phyloP scores from a whole-genome alignment of 1,140 invertebrate species.

The Brachionus sp. region DNA sequence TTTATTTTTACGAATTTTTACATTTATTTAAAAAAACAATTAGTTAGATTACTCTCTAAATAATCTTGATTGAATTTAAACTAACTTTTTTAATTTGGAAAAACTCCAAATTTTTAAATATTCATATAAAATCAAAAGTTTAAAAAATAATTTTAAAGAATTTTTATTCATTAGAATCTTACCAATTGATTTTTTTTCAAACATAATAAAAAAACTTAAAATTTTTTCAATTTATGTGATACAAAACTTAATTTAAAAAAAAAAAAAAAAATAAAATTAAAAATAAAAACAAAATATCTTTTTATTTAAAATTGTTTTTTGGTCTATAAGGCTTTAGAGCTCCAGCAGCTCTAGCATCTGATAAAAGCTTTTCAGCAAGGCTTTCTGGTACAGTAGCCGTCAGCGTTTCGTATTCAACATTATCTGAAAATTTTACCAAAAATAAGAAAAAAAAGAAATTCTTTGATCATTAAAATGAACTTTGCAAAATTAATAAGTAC shows the following conservation, averaged over 20 bases:
- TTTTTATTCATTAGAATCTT: too few relatives aligned
- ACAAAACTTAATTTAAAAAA: not conserved
- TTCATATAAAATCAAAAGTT: too few relatives aligned
- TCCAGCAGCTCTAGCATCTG: slow-evolving; percentile 36
- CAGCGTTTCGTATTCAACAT: slow-evolving; percentile 43
- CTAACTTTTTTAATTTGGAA: too few relatives aligned
- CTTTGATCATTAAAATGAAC: not conserved
- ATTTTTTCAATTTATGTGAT: not conserved
- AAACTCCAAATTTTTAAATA: too few relatives aligned
- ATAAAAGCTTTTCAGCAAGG: slow-evolving; percentile 36
- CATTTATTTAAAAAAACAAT: too few relatives aligned
- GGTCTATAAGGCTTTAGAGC: slow-evolving; percentile 9
- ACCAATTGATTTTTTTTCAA: not conserved
- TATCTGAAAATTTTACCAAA: slow-evolving; percentile 11
- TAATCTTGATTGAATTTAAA: too few relatives aligned
- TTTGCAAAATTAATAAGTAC: not conserved
- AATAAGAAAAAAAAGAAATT: not conserved
- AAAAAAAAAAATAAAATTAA: too few relatives aligned
- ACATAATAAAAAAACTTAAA: not conserved
- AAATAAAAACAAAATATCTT: too few relatives aligned
- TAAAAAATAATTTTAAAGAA: too few relatives aligned
- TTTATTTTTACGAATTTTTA: too few relatives aligned
- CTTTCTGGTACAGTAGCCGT: slow-evolving; percentile 10
- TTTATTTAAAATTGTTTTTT: not conserved
- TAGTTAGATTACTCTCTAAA: too few relatives aligned